A percentile compares a stretch with the other conserved stretches of the same genome.
phyloP scores from a whole-genome alignment of 1,140 invertebrate genomes.

The Cydia fagiglandana region DNA sequence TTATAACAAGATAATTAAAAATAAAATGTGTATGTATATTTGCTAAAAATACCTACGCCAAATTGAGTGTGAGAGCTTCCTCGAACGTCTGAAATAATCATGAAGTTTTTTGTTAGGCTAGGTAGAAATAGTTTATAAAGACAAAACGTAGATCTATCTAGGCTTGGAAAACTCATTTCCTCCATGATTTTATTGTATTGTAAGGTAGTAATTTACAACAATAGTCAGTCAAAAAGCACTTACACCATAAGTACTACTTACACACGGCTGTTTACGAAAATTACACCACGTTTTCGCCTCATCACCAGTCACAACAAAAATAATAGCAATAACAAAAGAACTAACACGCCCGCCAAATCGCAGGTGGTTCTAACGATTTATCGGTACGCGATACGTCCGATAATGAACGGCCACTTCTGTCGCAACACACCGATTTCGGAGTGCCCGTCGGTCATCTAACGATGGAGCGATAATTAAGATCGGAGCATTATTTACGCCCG shows the following conservation, averaged over 20 bases:
- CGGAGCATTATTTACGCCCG: constrained; percentile 76
- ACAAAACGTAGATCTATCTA: too few relatives aligned
- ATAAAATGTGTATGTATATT: too few relatives aligned
- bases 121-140: too few relatives aligned
- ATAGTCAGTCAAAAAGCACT: constrained; percentile 12
- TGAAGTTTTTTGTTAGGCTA: too few relatives aligned
- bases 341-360: constrained; percentile 73
- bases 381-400: constrained; percentile 65
- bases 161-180: not conserved
- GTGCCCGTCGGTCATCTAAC: constrained; percentile 73
- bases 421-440: constrained; percentile 70
- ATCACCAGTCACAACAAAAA: constrained; percentile 59
- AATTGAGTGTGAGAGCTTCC: too few relatives aligned
- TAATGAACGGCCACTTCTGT: constrained; percentile 60
- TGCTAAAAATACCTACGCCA: too few relatives aligned
- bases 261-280: constrained; percentile 3
- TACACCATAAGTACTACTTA: constrained; percentile 6
- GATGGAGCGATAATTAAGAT: constrained; percentile 77
- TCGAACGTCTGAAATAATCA: too few relatives aligned
- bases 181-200: not conserved
- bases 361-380: constrained; percentile 71
- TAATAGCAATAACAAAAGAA: constrained; percentile 73
- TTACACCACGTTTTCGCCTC: constrained; percentile 18
- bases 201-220: not conserved
- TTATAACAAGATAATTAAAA: too few relatives aligned